A percentile compares a stretch with the other conserved stretches of the same genome.
Conservation (phyloP, 1,140 invertebrate genomes). For the Macrosteles quadrilineatus region DNA sequence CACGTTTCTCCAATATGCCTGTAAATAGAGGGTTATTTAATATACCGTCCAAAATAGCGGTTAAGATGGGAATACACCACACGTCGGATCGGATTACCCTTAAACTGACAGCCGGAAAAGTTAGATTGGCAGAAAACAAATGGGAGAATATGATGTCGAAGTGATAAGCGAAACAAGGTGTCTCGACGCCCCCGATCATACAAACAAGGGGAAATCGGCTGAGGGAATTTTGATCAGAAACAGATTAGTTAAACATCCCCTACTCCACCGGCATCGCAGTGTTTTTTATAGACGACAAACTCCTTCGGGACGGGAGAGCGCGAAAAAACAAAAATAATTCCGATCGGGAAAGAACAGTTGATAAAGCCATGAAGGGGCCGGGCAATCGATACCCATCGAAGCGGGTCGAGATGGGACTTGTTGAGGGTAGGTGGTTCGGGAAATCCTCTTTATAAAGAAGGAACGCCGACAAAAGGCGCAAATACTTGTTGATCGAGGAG, state of each 20-base stretch:
- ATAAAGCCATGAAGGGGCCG: constrained; percentile 15
- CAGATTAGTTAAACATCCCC: constrained; percentile 13
- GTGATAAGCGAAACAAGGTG: constrained; percentile 3
- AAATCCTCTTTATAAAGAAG: constrained; percentile 26
- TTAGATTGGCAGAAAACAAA: neutral
- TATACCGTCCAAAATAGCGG: too few relatives aligned
- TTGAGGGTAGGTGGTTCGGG: constrained; percentile 23
- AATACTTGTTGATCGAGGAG: constrained; percentile 13
- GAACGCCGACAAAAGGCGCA: constrained; percentile 16
- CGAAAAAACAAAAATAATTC: constrained; percentile 9
- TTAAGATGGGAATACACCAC: too few relatives aligned
- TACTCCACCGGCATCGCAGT: neutral
- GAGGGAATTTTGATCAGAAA: constrained; percentile 9
- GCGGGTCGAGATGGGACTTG: constrained; percentile 20
- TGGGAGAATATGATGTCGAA: constrained; percentile 3
- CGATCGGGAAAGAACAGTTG: neutral
- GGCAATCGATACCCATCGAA: constrained; percentile 22
- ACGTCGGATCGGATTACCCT: too few relatives aligned
- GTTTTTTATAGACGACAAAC: constrained; percentile 7
- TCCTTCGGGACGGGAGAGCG: neutral
- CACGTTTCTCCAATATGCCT: too few relatives aligned
- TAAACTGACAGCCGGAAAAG: neutral
- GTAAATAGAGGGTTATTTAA: too few relatives aligned
- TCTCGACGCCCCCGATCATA: neutral
- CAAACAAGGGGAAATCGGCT: constrained; percentile 11